Base-by-base conservation (phyloP, 1,140 invertebrate species). In the Monochamus saltuarius region DNA sequence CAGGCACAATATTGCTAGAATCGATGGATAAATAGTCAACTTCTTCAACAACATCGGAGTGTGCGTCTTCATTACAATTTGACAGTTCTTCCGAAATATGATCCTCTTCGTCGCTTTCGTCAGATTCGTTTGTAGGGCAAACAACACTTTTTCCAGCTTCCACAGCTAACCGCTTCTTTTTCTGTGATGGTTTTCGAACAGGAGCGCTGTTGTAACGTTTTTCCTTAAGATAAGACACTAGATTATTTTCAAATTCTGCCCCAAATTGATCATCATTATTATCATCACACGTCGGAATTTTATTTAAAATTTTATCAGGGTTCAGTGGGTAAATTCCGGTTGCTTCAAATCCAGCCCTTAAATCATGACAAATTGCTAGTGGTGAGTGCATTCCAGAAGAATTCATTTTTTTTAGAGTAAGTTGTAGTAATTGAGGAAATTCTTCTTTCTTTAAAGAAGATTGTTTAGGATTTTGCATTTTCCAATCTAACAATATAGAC, bases 141-240 rank as follows among this genome's bases (percentile, higher is more conserved):
- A 42, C 38, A 43, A 51, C 49, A 38, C 61, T 59, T 63, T 49
- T 63, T 6, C 56, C 61, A 42, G 62, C 47, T 29, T 64, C 50
- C 45, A 64, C 57, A 11, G 34, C 56, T 37, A 60, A 13, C 37
- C 43, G 52, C 34, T 60, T 11, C 43, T 1, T 60, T 60, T 64
- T 29, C 35, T 54, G 38, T 43, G 42, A 43, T 13, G 13, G 17
- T 19, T 57, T 40, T 52, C 35, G 45, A 55, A 14, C 43, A 64
- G 39, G 35, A 13, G 52, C 60, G 42, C 42, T 10, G 56, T 55
- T 60, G 42, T 55, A 55, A 60, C 43, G 7, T 43, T 43, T 43
- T 45, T 45, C 42, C 19, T 1, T 45, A 9, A 45, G 19, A 45
- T 45, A 45, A 0, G 42, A 45, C 42, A 45, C 13, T 9, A 45